These are phyloP conservation scores for Vanessa tameamea DNA, from an alignment of 1,140 invertebrate genomes.

Conservation along the genomic window DNA sequence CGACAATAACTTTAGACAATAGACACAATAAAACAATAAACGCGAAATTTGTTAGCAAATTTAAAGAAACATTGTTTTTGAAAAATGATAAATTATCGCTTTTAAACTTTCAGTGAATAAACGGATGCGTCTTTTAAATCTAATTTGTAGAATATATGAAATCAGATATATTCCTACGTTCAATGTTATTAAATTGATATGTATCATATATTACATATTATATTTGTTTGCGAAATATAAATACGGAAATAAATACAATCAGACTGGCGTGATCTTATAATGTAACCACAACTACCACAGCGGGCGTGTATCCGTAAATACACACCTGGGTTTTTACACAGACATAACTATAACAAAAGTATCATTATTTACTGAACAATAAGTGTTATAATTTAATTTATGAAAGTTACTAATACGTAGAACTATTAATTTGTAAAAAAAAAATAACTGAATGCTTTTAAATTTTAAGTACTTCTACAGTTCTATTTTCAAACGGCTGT, in stretches of 20 bases:
- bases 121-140: not conserved
- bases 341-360: not conserved
- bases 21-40: conserved; percentile 6
- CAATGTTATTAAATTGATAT: not conserved
- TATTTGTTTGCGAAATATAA: conserved; percentile 15
- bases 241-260: conserved; percentile 33
- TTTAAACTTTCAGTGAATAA: not conserved
- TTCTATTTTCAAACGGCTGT: no score
- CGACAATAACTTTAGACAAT: conserved; percentile 29
- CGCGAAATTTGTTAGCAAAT: not conserved
- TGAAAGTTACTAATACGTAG: no score
- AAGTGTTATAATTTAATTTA: no score
- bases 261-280: conserved; percentile 25
- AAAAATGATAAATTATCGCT: not conserved
- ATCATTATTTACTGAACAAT: no score
- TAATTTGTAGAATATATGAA: not conserved
- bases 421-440: no score
- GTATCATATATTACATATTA: not conserved
- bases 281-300: conserved; percentile 31
- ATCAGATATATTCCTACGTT: not conserved
- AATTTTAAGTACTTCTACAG: no score
- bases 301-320: conserved; percentile 23
- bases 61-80: not conserved
- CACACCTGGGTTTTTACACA: conserved; percentile 9
- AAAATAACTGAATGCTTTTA: no score